Conservation (phyloP, 2,888 invertebrate genomes). For the Epiblema foenella region DNA sequence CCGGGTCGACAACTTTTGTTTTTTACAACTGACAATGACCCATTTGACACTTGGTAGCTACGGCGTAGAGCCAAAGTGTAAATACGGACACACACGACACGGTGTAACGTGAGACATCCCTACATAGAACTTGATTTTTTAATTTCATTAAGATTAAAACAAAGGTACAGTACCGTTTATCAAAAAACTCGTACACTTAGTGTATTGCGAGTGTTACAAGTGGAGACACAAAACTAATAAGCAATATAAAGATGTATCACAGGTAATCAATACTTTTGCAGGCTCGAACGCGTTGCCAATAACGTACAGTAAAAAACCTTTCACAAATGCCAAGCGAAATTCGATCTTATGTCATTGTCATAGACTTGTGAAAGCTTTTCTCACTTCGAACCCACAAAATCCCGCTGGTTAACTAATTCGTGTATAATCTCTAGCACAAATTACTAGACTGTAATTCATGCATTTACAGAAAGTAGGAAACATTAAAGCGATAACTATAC, state of each 20-base stretch:
- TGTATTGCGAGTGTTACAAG: slow-evolving; percentile 13
- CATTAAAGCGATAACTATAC: slow-evolving; percentile 40
- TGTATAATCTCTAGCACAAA: slow-evolving; percentile 39
- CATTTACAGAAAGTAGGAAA: slow-evolving; percentile 29
- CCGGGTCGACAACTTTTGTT: too few relatives aligned
- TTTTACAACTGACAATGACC: too few relatives aligned
- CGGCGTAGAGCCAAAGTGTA: neutral
- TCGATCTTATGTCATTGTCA: neutral
- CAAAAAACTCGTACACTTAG: slow-evolving; percentile 20
- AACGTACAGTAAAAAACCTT: slow-evolving; percentile 9
- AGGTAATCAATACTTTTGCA: slow-evolving; percentile 42
- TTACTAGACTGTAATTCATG: slow-evolving; percentile 19
- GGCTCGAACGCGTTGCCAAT: slow-evolving; percentile 36
- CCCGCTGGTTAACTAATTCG: slow-evolving; percentile 43
- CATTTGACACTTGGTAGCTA: neutral
- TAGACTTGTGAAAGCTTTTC: slow-evolving; percentile 1
- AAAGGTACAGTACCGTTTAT: slow-evolving; percentile 10
- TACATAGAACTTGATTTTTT: slow-evolving; percentile 17
- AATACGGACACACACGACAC: neutral
- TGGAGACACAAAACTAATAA: slow-evolving; percentile 30
- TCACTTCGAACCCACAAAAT: slow-evolving; percentile 31
- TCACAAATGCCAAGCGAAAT: neutral
- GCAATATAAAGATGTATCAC: slow-evolving; percentile 43
- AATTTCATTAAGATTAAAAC: slow-evolving; percentile 21
- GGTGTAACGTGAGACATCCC: slow-evolving; percentile 1